Evolutionary conservation across 2,797 vertebrate species (phyloP).

Genomic region (Eulemur rubriventer): DNA sequence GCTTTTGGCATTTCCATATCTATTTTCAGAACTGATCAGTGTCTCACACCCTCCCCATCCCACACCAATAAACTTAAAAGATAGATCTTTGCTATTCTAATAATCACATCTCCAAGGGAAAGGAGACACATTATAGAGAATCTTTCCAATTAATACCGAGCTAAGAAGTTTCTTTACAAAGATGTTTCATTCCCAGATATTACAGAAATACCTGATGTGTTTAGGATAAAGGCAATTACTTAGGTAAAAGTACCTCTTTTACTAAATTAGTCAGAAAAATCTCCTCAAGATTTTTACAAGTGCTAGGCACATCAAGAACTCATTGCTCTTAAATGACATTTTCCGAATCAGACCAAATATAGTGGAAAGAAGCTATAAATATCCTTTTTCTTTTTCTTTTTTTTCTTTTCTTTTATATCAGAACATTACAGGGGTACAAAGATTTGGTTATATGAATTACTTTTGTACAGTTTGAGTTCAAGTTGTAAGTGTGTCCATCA

Average conservation of each 20-base stretch:
- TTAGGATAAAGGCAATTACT: neutral
- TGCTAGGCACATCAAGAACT: neutral
- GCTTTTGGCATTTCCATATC: neutral
- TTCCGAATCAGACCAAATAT: conserved; percentile 36
- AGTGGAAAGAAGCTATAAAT: neutral
- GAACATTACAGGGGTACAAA: no score
- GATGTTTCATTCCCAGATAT: neutral
- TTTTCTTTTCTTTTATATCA: no score
- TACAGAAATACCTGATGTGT: neutral
- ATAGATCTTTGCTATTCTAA: neutral
- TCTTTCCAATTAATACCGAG: neutral
- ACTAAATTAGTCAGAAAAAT: neutral
- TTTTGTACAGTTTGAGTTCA: no score
- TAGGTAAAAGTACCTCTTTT: neutral
- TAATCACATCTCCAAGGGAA: neutral
- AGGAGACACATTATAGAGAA: neutral
- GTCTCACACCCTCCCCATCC: neutral
- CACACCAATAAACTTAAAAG: neutral
- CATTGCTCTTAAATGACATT: conserved; percentile 17
- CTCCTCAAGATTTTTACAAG: neutral
- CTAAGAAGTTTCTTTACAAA: neutral
- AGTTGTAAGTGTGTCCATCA: no score
- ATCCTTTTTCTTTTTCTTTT: neutral
- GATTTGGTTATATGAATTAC: no score
- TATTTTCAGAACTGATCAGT: neutral